Percentiles rank a stretch among this genome's conserved stretches.
These are phyloP conservation scores for Lasioglossum pauxillum DNA, from an alignment of 2,888 invertebrate genomes.

Conservation along the genomic window DNA sequence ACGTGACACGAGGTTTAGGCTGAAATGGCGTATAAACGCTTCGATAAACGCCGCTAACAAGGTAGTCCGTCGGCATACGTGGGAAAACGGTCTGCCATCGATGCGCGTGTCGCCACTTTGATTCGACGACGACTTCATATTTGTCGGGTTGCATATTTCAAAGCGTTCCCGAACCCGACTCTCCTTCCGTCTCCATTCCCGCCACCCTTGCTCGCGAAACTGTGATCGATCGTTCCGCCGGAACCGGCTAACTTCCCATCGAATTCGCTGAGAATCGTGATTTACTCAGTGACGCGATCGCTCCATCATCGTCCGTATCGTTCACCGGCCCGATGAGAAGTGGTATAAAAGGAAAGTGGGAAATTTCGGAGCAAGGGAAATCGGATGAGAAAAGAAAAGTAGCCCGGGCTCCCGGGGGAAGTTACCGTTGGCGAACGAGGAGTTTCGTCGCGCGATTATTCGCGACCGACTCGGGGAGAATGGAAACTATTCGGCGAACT, in stretches of 20 bases:
- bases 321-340: neutral
- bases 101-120: conserved; percentile 35
- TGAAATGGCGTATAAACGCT: conserved; percentile 57
- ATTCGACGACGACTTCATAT: conserved; percentile 53
- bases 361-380: conserved; percentile 8
- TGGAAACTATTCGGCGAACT: conserved; percentile 8
- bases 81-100: neutral
- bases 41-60: conserved; percentile 59
- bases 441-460: conserved; percentile 17
- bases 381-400: neutral
- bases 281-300: conserved; percentile 43
- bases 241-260: conserved; percentile 34
- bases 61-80: neutral
- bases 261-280: conserved; percentile 34
- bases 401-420: neutral
- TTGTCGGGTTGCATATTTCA: conserved; percentile 41
- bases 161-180: conserved; percentile 1
- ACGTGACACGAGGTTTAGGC: conserved; percentile 49
- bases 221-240: conserved; percentile 50
- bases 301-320: conserved; percentile 47
- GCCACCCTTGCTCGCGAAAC: neutral
- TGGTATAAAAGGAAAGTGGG: conserved; percentile 6
- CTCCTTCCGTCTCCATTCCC: neutral
- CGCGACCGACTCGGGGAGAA: neutral
- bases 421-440: neutral